phyloP scores from a whole-genome alignment of 2,888 invertebrate species.

The Thymelicus lineola region DNA sequence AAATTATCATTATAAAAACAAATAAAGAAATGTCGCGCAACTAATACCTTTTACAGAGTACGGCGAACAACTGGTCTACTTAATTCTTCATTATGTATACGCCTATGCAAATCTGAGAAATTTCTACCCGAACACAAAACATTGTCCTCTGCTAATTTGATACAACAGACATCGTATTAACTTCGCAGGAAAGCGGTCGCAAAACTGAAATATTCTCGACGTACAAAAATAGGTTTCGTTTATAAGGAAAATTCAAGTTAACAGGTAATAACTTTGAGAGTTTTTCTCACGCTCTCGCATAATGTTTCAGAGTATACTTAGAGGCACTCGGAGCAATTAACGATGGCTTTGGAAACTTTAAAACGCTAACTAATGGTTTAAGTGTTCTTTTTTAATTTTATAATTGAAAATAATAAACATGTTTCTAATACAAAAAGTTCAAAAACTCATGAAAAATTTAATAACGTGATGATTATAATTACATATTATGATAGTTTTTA shows the following conservation, averaged over 20 bases:
- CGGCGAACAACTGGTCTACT: not conserved
- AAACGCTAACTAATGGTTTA: no score
- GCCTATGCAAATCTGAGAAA: not conserved
- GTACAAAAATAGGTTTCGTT: slow-evolving; percentile 24
- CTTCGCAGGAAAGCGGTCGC: slow-evolving; percentile 1
- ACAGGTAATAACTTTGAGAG: slow-evolving; percentile 18
- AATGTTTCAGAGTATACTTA: not conserved
- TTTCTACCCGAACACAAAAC: slow-evolving; percentile 7
- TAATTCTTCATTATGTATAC: not conserved
- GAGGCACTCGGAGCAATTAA: not conserved
- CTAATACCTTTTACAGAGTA: not conserved
- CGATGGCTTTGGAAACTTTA: not conserved
- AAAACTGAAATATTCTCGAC: slow-evolving; percentile 16
- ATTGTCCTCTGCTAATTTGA: slow-evolving; percentile 6
- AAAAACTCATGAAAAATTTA: no score
- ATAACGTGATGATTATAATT: no score
- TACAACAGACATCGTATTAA: slow-evolving; percentile 20
- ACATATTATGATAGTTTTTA: no score
- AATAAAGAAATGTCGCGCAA: no score
- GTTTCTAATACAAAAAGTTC: no score
- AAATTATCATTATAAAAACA: no score
- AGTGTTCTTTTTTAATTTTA: no score
- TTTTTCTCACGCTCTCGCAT: slow-evolving; percentile 12
- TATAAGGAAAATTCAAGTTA: slow-evolving; percentile 17
- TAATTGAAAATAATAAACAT: no score